Percentiles rank a stretch among this genome's conserved stretches.
phyloP scores from a whole-genome alignment of 2,797 vertebrate species.

The Anolis apletophallus region DNA sequence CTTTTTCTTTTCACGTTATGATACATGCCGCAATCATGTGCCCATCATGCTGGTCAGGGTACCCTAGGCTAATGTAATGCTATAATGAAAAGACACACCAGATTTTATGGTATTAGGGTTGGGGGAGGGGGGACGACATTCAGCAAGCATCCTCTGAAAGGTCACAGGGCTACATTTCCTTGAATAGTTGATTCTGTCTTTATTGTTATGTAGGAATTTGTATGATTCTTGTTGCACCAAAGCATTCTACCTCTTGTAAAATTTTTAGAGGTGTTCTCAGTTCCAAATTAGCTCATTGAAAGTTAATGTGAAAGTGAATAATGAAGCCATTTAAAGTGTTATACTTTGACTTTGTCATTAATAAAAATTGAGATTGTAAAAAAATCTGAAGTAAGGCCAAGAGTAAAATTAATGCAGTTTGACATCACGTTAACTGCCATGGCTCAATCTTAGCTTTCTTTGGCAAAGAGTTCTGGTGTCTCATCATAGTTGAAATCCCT shows the following conservation, averaged over 20 bases:
- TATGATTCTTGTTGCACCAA: neutral
- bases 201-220: neutral
- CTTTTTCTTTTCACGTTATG: neutral
- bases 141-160: neutral
- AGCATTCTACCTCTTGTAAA: neutral
- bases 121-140: too few relatives aligned
- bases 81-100: neutral
- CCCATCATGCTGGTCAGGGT: neutral
- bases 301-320: too few relatives aligned
- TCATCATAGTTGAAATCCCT: too few relatives aligned
- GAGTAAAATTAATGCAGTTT: too few relatives aligned
- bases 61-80: neutral
- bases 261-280: neutral
- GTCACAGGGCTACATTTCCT: neutral
- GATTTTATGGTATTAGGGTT: neutral
- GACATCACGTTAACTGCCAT: too few relatives aligned
- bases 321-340: too few relatives aligned
- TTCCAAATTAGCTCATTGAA: neutral
- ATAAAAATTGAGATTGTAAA: too few relatives aligned
- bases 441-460: too few relatives aligned
- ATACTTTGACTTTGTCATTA: too few relatives aligned
- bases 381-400: too few relatives aligned
- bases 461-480: too few relatives aligned
- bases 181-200: neutral
- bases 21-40: constrained; percentile 17